Base-by-base conservation (phyloP, 2,888 invertebrate species). In the Chironomus riparius region DNA sequence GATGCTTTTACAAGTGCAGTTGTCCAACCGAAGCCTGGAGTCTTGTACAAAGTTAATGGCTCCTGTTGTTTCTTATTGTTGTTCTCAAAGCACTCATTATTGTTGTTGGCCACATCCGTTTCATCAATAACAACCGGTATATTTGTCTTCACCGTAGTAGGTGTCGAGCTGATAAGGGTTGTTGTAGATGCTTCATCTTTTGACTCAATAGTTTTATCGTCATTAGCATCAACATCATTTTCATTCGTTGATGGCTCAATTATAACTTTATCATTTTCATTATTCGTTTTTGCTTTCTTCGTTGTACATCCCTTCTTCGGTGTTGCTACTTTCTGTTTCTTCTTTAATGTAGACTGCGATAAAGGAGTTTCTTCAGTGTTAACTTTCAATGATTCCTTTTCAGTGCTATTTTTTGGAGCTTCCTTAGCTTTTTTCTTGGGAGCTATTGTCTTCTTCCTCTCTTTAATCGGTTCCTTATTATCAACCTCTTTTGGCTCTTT, bases 1-100 rank as follows among this genome's bases (percentile, higher is more conserved):
- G 15, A 18, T 6, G 47, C 21, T 50, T 76, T 76, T 13, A 38
- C 24, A 38, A 68, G 22, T 18, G 47, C 47, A 13, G 56, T 69
- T 21, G 76, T 68, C 74, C 74, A 74, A 5, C 74, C 74, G 15
- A 68, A 74, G 15, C 56, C 69, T 4, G 76, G 50, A 7, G 76
- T 76, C 15, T 68, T 69, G 47, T 68, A 76, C 3, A 76, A 56
- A 21, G 76, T 69, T 7, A 69, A n/a, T 15, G 68, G 47, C n/a
- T 76, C 76, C 13, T 68, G 68, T 15, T 65, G 69, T 24, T 83
- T 79, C 84, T 85, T 76, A 82, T 85, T 79, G 84, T 85, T 15
- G 81, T 83, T 78, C 85, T 86, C 69, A 82, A 78, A 78, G 85
- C 85, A 76, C 82, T 82, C 62, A 78, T 77, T 47, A 50, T 76